A percentile compares a stretch with the other conserved stretches of the same genome.
phyloP scores from a whole-genome alignment of 2,888 invertebrate genomes.

The Maniola hyperantus region DNA sequence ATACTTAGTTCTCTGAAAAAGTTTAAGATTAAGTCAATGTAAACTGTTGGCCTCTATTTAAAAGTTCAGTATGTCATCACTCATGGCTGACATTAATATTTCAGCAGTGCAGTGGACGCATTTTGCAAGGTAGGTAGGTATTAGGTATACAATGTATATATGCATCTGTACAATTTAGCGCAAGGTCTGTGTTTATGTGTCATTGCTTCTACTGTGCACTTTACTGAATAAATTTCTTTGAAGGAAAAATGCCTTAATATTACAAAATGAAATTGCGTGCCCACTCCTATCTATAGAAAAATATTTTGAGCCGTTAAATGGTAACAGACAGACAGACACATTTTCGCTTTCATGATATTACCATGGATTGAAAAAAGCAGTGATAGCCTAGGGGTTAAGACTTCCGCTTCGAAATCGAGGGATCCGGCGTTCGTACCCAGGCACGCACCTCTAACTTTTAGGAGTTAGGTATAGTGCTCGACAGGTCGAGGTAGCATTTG shows the following conservation, averaged over 20 bases:
- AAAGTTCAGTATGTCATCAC: conserved; percentile 25
- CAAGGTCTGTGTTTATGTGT: conserved; percentile 39
- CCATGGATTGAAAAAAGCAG: too few relatives aligned
- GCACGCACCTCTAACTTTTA: too few relatives aligned
- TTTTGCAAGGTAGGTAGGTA: conserved; percentile 12
- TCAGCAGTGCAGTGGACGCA: conserved; percentile 17
- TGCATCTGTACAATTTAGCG: conserved; percentile 38
- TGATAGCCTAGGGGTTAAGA: too few relatives aligned
- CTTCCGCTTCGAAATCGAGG: too few relatives aligned
- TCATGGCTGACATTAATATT: conserved; percentile 23
- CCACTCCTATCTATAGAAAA: too few relatives aligned
- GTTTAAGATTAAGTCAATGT: not conserved
- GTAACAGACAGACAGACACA: not conserved
- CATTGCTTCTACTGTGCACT: conserved; percentile 23
- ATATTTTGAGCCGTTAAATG: not conserved
- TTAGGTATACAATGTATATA: conserved; percentile 15
- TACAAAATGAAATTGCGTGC: too few relatives aligned
- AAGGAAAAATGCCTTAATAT: not conserved
- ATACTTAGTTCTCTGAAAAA: too few relatives aligned
- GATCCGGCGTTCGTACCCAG: too few relatives aligned
- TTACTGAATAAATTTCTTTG: conserved; percentile 19
- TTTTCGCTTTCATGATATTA: not conserved
- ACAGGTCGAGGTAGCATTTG: too few relatives aligned
- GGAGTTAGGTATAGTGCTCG: too few relatives aligned
- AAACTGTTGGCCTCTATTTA: not conserved